Base-by-base conservation (phyloP, 1,140 invertebrate genomes). In the Drosophila bocqueti region DNA sequence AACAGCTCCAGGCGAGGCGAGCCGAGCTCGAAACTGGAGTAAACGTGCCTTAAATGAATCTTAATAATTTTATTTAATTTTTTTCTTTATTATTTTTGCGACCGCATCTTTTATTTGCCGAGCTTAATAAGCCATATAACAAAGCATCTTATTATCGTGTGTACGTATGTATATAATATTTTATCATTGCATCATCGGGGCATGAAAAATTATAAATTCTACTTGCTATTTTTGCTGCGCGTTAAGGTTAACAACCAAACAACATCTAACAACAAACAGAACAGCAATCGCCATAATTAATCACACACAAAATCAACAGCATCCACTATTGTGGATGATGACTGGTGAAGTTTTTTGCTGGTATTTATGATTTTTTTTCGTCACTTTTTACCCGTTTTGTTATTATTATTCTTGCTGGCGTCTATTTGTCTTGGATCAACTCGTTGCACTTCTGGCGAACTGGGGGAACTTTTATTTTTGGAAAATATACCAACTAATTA, bases 211-310 rank as follows among this genome's bases (percentile, higher is more conserved):
- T 82, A 81, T 64, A 81, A 87, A 87, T 87, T 87, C 84, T 87
- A 89, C 84, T 87, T 87, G 84, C 84, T 87, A 87, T 87, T 87
- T 87, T 84, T 66, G 79, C 62, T 59, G 54, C 61, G 66, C 42
- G 74, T 81, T 87, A 87, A 87, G 84, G 84, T 87, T 87, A 87
- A 87, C 84, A 83, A 84, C 73, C 83, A 83, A 87, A 68, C 66
- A 83, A 77, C 63, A 77, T 68, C 46, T 68, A 64, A 59, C 67
- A 73, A 65, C 76, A 83, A 61, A 78, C 60, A 75, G 54, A 59
- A 47, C 66, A 74, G 55, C 66, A 81, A 64, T 75, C 63, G 80
- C 83, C 58, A 83, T 87, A 87, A 87, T 87, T 89, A 87, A 87
- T 87, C 83, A 87, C 81, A 80, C 57, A 83, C 79, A 86, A 78